Percentiles rank a stretch among this genome's conserved stretches.
Evolutionary conservation across 2,113 vertebrate species (phyloP).

Genomic region (Rostratula benghalensis): DNA sequence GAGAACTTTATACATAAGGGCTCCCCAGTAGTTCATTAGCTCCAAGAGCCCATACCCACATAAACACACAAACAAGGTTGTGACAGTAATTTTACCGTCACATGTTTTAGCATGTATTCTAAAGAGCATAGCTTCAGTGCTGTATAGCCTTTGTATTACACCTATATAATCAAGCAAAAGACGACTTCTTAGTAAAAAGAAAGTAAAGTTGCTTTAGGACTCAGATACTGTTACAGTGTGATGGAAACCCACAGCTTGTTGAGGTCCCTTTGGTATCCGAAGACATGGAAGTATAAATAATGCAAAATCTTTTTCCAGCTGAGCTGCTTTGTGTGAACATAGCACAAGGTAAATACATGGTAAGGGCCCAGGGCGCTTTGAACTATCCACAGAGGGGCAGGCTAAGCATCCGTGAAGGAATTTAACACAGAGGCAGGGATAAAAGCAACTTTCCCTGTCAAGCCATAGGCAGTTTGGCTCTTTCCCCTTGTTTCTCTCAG

Average conservation of each 20-base stretch:
- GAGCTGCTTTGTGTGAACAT: neutral
- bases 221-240: neutral
- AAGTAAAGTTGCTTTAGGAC: neutral
- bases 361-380: neutral
- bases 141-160: neutral
- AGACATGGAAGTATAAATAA: neutral
- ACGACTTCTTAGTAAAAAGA: neutral
- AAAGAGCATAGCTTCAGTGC: neutral
- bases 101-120: neutral
- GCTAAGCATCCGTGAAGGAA: neutral
- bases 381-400: neutral
- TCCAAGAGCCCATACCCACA: neutral
- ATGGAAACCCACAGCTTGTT: neutral
- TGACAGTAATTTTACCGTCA: neutral
- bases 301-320: neutral
- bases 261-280: neutral
- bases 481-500: neutral
- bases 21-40: neutral
- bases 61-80: neutral
- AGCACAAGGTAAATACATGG: fast-evolving
- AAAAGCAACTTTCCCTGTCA: neutral
- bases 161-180: neutral
- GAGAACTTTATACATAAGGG: neutral
- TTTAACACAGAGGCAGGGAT: neutral
- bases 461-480: neutral